Percentiles rank a stretch among this genome's conserved stretches.
Conservation (phyloP, 2,888 invertebrate species). For the Herminia tarsipennalis region DNA sequence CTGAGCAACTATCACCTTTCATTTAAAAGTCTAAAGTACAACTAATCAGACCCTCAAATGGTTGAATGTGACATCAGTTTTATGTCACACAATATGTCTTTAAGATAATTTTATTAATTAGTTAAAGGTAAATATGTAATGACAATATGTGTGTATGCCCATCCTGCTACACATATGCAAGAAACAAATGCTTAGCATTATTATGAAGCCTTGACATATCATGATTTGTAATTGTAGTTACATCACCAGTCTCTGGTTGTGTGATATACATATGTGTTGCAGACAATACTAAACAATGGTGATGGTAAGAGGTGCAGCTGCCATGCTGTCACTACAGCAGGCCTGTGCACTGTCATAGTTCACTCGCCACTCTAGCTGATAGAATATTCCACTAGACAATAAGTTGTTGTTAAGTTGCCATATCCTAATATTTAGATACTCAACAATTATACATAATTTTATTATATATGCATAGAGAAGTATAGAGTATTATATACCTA, state of each 20-base stretch:
- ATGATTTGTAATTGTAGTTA: background rate
- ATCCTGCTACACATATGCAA: too few relatives aligned
- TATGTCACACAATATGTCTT: background rate
- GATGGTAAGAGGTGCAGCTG: slow-evolving; percentile 7
- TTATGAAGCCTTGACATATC: slow-evolving; percentile 8
- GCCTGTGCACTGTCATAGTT: background rate
- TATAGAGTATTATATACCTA: slow-evolving; percentile 78
- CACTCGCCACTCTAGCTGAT: slow-evolving; percentile 42
- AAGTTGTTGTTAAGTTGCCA: slow-evolving; percentile 84
- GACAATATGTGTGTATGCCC: background rate
- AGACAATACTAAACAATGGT: slow-evolving; percentile 6
- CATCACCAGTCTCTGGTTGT: slow-evolving; percentile 10
- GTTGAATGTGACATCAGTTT: too few relatives aligned
- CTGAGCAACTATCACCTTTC: too few relatives aligned
- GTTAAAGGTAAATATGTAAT: background rate
- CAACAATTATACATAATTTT: slow-evolving; percentile 74
- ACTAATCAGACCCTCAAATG: background rate
- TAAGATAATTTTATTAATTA: background rate
- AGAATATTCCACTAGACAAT: slow-evolving; percentile 83
- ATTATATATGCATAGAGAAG: slow-evolving; percentile 69
- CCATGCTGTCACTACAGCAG: background rate
- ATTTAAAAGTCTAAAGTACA: too few relatives aligned
- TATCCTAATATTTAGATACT: slow-evolving; percentile 84
- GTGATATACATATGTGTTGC: slow-evolving; percentile 8
- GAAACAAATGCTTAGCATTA: slow-evolving; percentile 4